These are phyloP conservation scores for Poecilia picta DNA, from an alignment of 2,797 vertebrate genomes.

Conservation along the genomic window DNA sequence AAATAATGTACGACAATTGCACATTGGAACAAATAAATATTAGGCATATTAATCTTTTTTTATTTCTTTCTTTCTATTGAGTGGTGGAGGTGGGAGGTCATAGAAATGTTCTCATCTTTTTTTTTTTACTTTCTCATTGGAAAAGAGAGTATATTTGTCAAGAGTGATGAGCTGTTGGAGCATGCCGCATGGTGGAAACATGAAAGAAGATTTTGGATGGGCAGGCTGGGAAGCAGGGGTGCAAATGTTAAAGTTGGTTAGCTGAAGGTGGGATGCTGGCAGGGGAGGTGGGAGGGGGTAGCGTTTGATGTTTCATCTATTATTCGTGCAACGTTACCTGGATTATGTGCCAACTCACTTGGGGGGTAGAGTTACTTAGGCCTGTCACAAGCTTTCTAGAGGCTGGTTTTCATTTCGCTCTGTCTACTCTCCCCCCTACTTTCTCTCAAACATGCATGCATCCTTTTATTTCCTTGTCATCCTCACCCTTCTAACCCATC, in stretches of 20 bases:
- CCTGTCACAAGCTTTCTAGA: constrained; percentile 64
- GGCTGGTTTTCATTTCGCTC: constrained; percentile 61
- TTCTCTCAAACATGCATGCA: constrained; percentile 32
- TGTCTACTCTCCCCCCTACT: constrained; percentile 36
- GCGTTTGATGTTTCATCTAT: constrained; percentile 73
- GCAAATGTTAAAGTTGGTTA: constrained; percentile 51
- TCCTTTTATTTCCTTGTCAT: constrained; percentile 50
- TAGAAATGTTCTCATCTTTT: constrained; percentile 23
- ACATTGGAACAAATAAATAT: constrained; percentile 43
- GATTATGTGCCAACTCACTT: constrained; percentile 71
- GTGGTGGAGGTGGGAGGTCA: constrained; percentile 7
- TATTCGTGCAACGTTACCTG: constrained; percentile 71
- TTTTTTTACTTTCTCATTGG: constrained; percentile 30
- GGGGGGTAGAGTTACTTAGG: constrained; percentile 52
- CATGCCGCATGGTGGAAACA: constrained; percentile 52
- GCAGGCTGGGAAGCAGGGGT: constrained; percentile 60
- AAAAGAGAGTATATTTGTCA: constrained; percentile 73
- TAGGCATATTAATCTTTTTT: constrained; percentile 27
- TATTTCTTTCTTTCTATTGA: no score
- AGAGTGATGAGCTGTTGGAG: constrained; percentile 60
- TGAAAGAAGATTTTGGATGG: constrained; percentile 67
- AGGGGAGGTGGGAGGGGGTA: constrained; percentile 10
- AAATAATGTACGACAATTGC: constrained; percentile 38
- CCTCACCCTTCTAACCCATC: constrained; percentile 43
- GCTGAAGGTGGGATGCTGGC: constrained; percentile 63